These are phyloP conservation scores for Diachrysia chrysitis DNA, from an alignment of 2,888 invertebrate genomes.

Conservation along the genomic window DNA sequence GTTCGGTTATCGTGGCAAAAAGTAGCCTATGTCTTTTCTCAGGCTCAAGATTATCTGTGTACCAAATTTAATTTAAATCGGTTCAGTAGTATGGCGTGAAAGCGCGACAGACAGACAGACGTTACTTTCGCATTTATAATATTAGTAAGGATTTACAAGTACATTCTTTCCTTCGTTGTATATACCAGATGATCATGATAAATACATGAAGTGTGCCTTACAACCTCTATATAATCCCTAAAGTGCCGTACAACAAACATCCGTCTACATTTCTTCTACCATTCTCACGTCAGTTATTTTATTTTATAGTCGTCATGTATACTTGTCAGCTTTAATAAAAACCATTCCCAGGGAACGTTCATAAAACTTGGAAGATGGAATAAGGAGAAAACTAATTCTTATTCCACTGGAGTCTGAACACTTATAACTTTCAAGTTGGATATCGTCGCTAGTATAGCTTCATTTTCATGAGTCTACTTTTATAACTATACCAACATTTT, in stretches of 20 bases:
- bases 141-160: too few species aligned
- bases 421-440: slow-evolving; percentile 63
- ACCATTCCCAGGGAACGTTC: slow-evolving; percentile 40
- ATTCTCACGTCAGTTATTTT: slow-evolving; percentile 37
- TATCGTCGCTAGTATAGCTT: slow-evolving; percentile 47
- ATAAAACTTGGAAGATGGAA: slow-evolving; percentile 48
- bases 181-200: neutral
- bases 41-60: too few species aligned
- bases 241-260: slow-evolving; percentile 30
- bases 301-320: slow-evolving; percentile 42
- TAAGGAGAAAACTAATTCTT: slow-evolving; percentile 60
- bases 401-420: slow-evolving; percentile 60
- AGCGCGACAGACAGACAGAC: too few species aligned
- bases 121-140: too few species aligned
- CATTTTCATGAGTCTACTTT: slow-evolving; percentile 28
- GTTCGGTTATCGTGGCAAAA: too few species aligned
- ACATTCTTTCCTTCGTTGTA: neutral
- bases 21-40: too few species aligned
- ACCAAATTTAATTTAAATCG: too few species aligned
- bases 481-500: slow-evolving; percentile 1
- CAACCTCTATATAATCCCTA: slow-evolving; percentile 23
- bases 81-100: too few species aligned
- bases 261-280: slow-evolving; percentile 25
- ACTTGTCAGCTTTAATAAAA: slow-evolving; percentile 49
- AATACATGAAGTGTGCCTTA: neutral